phyloP scores from a whole-genome alignment of 2,797 vertebrate species.

The Sarcophilus harrisii region DNA sequence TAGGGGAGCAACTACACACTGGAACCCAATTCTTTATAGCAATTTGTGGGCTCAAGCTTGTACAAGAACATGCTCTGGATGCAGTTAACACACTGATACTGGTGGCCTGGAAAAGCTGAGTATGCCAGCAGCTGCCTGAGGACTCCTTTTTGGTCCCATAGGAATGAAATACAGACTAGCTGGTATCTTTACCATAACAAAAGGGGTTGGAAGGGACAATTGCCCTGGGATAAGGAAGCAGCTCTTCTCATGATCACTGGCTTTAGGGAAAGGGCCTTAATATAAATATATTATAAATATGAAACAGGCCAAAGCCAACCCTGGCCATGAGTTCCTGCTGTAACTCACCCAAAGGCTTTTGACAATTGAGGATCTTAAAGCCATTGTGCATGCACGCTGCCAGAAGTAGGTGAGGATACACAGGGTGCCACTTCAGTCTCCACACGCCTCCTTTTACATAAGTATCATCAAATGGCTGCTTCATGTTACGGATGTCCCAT shows the following conservation, averaged over 20 bases:
- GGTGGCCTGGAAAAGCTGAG: background rate
- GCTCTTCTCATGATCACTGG: background rate
- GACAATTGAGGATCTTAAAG: constrained; percentile 93
- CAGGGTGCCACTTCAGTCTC: constrained; percentile 97
- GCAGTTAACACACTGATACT: background rate
- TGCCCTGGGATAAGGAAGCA: background rate
- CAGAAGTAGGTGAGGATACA: constrained; percentile 89
- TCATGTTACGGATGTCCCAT: constrained; percentile 96
- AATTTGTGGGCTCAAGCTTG: background rate
- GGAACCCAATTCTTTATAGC: background rate
- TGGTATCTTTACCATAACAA: background rate
- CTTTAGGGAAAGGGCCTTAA: background rate
- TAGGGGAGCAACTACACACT: background rate
- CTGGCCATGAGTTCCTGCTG: accelerated
- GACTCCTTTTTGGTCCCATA: background rate
- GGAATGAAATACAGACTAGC: background rate
- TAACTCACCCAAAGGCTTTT: constrained; percentile 77
- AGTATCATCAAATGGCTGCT: constrained; percentile 88
- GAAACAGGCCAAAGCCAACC: background rate
- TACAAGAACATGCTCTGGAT: background rate
- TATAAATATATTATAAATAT: background rate
- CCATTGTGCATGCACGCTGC: constrained; percentile 96
- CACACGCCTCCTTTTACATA: constrained; percentile 92
- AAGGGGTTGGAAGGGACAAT: background rate
- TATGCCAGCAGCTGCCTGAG: background rate